phyloP scores from a whole-genome alignment of 2,888 invertebrate genomes.

The Machimus atricapillus region DNA sequence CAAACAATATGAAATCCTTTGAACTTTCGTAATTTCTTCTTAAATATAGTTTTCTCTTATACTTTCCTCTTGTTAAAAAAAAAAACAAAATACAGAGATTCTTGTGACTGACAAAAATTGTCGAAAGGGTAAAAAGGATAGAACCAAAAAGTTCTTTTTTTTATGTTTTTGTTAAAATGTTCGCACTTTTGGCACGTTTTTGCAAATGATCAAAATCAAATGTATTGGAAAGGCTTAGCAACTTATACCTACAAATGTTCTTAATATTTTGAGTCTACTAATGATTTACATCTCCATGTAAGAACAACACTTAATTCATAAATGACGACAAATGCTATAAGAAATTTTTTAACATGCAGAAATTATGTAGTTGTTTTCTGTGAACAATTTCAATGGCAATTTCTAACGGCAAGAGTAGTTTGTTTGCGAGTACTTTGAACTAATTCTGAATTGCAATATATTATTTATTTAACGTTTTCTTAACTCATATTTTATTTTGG shows the following conservation, averaged over 20 bases:
- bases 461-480: not conserved
- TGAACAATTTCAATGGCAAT: not conserved
- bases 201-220: not conserved
- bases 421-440: not conserved
- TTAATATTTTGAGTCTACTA: not conserved
- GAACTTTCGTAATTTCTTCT: slow-evolving; percentile 6
- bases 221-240: not conserved
- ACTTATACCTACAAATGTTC: not conserved
- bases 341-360: not conserved
- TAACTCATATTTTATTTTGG: not conserved
- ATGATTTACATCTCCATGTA: not conserved
- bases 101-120: not conserved
- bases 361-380: not conserved
- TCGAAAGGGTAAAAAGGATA: not conserved
- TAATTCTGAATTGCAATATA: not conserved
- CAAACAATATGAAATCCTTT: slow-evolving; percentile 5
- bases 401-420: not conserved
- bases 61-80: not conserved
- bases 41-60: not conserved
- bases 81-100: not conserved
- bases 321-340: not conserved
- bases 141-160: not conserved
- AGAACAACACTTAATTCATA: not conserved
- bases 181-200: not conserved
- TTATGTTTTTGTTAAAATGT: not conserved